A percentile compares a stretch with the other conserved stretches of the same genome.
These are phyloP conservation scores for Mesitornis unicolor DNA, from an alignment of 2,113 vertebrate species.

Conservation along the genomic window DNA sequence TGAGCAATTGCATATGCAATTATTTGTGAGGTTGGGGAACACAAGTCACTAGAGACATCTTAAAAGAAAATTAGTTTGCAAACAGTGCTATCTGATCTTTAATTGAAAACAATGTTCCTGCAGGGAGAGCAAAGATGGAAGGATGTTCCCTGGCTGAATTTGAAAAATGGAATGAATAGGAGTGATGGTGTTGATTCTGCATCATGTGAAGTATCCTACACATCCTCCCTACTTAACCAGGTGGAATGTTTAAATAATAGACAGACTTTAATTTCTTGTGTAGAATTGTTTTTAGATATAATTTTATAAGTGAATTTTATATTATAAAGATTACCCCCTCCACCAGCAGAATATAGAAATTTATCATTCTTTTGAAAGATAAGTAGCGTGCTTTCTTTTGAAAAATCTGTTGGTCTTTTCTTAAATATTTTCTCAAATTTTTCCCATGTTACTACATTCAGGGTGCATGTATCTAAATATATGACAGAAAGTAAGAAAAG, in stretches of 20 bases:
- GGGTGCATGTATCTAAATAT: background rate
- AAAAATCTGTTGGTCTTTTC: background rate
- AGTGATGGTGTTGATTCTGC: background rate
- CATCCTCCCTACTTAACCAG: background rate
- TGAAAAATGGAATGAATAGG: background rate
- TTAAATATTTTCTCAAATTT: background rate
- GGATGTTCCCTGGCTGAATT: background rate
- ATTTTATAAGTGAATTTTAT: background rate
- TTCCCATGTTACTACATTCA: background rate
- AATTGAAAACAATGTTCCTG: background rate
- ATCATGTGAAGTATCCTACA: background rate
- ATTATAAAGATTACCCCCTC: background rate
- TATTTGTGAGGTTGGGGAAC: background rate
- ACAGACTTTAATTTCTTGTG: background rate
- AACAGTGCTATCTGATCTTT: background rate
- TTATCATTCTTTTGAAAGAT: background rate
- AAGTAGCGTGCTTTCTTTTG: background rate
- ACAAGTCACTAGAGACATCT: background rate
- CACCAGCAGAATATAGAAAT: background rate
- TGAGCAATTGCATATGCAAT: background rate
- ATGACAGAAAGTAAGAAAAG: background rate
- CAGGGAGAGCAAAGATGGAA: background rate
- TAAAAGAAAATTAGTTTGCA: background rate
- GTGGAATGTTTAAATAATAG: background rate
- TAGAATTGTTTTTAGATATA: background rate